These are phyloP conservation scores for Barnardius zonarius DNA, from an alignment of 2,113 vertebrate species.

Conservation along the genomic window DNA sequence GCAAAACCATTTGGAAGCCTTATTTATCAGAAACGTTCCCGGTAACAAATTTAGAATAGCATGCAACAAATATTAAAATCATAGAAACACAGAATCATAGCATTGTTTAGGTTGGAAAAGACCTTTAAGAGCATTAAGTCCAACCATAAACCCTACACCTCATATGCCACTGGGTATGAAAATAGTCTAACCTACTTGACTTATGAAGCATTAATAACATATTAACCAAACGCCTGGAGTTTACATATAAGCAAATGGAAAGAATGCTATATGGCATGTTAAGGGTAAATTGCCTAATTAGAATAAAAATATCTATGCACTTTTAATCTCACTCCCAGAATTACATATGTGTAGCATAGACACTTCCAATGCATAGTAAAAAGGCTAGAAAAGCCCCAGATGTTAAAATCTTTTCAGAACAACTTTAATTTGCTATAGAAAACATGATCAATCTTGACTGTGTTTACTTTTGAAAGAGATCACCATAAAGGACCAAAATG, in stretches of 20 bases:
- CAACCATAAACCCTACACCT: neutral
- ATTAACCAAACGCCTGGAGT: neutral
- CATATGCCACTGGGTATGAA: neutral
- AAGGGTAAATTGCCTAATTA: neutral
- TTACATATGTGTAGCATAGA: neutral
- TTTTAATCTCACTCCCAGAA: neutral
- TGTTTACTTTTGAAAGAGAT: neutral
- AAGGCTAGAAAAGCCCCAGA: neutral
- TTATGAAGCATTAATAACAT: neutral
- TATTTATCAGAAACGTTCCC: neutral
- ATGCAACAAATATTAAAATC: neutral
- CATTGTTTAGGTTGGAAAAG: neutral
- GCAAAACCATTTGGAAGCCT: constrained; percentile 9
- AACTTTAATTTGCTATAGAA: neutral
- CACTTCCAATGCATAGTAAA: neutral
- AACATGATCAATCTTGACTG: neutral
- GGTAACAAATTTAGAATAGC: neutral
- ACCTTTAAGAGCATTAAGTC: neutral
- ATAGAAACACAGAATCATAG: neutral
- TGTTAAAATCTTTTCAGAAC: neutral
- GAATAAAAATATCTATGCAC: neutral
- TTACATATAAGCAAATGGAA: neutral
- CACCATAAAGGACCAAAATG: neutral
- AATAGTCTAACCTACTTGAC: neutral
- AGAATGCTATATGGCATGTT: neutral